Percentiles rank a stretch among this genome's conserved stretches.
These are phyloP conservation scores for Pandion haliaetus DNA, from an alignment of 2,113 vertebrate species.

Conservation along the genomic window DNA sequence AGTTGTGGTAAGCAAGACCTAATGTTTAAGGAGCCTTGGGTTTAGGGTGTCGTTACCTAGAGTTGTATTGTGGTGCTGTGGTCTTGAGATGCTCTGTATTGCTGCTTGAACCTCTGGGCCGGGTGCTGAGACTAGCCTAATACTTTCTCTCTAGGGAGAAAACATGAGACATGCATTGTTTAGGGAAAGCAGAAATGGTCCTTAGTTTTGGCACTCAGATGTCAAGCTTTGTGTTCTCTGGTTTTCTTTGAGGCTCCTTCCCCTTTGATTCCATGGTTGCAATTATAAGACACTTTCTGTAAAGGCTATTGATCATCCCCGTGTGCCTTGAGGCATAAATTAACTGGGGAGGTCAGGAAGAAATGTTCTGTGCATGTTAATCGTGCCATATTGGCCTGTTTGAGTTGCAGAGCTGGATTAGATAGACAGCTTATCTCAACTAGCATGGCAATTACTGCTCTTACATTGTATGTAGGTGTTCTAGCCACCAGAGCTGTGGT, in stretches of 20 bases:
- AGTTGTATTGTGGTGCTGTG: neutral
- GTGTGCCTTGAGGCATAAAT: neutral
- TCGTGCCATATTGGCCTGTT: fast-evolving
- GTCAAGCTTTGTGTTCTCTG: neutral
- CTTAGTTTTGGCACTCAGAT: neutral
- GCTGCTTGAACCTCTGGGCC: neutral
- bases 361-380: fast-evolving
- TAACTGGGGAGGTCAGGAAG: neutral
- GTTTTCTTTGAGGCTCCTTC: neutral
- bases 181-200: neutral
- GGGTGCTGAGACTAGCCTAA: neutral
- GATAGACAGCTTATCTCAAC: neutral
- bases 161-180: fast-evolving
- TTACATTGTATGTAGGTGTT: neutral
- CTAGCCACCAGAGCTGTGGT: neutral
- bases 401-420: neutral
- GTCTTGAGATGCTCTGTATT: neutral
- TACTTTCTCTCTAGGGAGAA: neutral
- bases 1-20: neutral
- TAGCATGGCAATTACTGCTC: neutral
- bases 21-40: neutral
- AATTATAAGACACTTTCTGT: neutral
- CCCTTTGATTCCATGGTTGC: neutral
- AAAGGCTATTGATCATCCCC: neutral
- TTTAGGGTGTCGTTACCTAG: neutral